phyloP scores from a whole-genome alignment of 2,888 invertebrate genomes.

The Geophilus truncorum region DNA sequence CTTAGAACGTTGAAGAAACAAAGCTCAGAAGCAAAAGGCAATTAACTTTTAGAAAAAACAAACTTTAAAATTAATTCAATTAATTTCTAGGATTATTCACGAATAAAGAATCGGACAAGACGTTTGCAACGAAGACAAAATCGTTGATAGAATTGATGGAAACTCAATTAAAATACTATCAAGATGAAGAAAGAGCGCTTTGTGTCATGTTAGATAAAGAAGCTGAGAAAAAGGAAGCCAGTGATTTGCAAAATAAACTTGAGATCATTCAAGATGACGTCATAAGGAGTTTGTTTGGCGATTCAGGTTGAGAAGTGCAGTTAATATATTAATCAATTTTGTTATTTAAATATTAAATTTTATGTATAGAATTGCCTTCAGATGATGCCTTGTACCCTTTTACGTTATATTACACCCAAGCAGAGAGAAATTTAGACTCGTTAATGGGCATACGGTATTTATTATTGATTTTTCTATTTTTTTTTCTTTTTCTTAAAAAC shows the following conservation, averaged over 20 bases:
- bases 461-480: no score
- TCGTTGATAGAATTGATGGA: slow-evolving; percentile 28
- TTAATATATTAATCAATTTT: background rate
- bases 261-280: background rate
- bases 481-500: no score
- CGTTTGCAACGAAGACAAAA: background rate
- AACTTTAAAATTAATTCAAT: no score
- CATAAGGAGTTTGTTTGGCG: background rate
- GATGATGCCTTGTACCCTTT: slow-evolving; percentile 36
- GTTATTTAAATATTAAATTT: no score
- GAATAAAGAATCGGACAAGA: slow-evolving; percentile 32
- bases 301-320: background rate
- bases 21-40: slow-evolving; percentile 36
- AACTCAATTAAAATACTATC: slow-evolving; percentile 35
- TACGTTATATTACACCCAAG: slow-evolving; percentile 35
- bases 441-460: slow-evolving; percentile 37
- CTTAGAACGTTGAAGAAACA: slow-evolving; percentile 36
- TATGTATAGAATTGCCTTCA: background rate
- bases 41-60: no score
- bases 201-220: slow-evolving; percentile 38
- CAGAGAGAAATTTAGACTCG: slow-evolving; percentile 32
- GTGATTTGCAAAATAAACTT: slow-evolving; percentile 13
- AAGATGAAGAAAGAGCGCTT: slow-evolving; percentile 37
- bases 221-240: slow-evolving; percentile 34
- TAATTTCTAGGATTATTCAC: slow-evolving; percentile 19